Evolutionary conservation across 1,140 invertebrate species (phyloP).

Genomic region (Heliothis subflexa): DNA sequence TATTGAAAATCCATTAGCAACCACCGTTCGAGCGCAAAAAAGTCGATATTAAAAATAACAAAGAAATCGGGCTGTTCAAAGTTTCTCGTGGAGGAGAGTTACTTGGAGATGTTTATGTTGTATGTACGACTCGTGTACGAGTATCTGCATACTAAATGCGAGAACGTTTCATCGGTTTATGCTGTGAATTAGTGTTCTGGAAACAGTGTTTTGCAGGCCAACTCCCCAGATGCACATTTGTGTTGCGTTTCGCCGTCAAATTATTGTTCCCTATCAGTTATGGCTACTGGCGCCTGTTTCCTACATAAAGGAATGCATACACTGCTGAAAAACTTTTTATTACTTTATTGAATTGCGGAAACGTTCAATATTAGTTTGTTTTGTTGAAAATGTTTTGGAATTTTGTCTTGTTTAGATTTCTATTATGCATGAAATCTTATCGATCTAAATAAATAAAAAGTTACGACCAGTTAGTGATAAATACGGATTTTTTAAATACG

Average conservation of each 20-base stretch:
- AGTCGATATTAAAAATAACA: constrained; percentile 77
- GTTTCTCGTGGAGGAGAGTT: constrained; percentile 59
- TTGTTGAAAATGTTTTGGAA: not conserved
- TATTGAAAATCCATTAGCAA: constrained; percentile 81
- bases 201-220: constrained; percentile 25
- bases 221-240: constrained; percentile 39
- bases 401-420: no score
- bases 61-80: constrained; percentile 63
- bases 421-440: no score
- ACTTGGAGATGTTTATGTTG: constrained; percentile 59
- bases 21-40: constrained; percentile 68
- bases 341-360: constrained; percentile 19
- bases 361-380: not conserved
- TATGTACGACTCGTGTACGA: constrained; percentile 34
- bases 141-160: constrained; percentile 37
- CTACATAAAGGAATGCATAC: not conserved
- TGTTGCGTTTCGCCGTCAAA: constrained; percentile 35
- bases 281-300: not conserved
- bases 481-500: no score
- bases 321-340: constrained; percentile 10
- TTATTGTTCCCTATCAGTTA: constrained; percentile 30
- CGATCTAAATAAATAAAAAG: no score
- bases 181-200: constrained; percentile 36
- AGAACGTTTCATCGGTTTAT: constrained; percentile 53
- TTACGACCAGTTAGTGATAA: no score